Base-by-base conservation (phyloP, 2,888 invertebrate species). In the Brenthis ino region DNA sequence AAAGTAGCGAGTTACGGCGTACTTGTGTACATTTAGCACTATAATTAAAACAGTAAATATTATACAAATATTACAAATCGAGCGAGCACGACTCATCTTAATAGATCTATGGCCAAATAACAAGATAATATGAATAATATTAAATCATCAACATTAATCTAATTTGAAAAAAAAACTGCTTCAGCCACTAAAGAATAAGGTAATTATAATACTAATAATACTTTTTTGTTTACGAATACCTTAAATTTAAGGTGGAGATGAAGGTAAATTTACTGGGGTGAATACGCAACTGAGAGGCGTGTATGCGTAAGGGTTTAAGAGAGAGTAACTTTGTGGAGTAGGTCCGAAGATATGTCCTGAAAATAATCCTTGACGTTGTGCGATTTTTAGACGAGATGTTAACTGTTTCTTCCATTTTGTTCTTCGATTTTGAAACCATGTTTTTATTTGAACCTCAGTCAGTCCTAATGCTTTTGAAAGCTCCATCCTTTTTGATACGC, bases 341-440 rank as follows among this genome's bases (percentile, higher is more conserved):
- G 95, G 94, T 20, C 95, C 94, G 73, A 96, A 95, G 79, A 96
- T 95, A 72, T 95, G 95, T 0, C 95, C 94, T 0, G 95, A 94
- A 79, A 96, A 96, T 43, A 97, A 82, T 0, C 97, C 97, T 81
- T 98, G 97, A 2, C 97, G 91, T 80, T 98, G 98, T 0, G 98
- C 97, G 85, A 98, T 96, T 85, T 98, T 97, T 73, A 98, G 88
- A 3, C 98, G 93, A 0, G 98, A 97, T 0, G 98, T 98, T 79
- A 99, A 89, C 82, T 99, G 99, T 80, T 99, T 99, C 90, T 99
- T 98, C 98, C 98, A 99, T 85, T 99, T 99, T 0, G 99, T 99
- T 72, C 99, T 94, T 69, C 99, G 94, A 84, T 99, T 98, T 87
- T 98, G 98, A 84, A 98, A 98, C 98, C 98, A 98, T 0, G 98